Evolutionary conservation across 2,113 vertebrate genomes (phyloP), one percentile per base, ranked within the genome.

Genomic region (Tricholaema leucomelas): DNA sequence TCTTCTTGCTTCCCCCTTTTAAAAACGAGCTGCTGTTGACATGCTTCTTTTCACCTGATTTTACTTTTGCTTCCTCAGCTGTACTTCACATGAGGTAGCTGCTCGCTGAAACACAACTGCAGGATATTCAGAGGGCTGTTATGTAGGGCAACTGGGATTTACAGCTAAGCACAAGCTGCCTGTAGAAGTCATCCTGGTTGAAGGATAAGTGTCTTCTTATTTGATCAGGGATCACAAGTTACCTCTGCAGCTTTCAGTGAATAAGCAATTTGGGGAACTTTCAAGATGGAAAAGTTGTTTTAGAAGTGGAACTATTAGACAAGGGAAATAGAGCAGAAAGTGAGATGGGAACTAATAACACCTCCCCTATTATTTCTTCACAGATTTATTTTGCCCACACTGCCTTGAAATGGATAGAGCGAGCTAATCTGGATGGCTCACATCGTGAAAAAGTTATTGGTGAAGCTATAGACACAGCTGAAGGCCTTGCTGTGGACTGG

Each of bases 401-500:
- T 1, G 97, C 94, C 70, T 93, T 97, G 94, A 98, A 97, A 85
- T 98, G 97, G 83, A 98, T 99, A 91, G 98, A 99, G 95, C 97
- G 98, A 92, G 96, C 98, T 55, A 97, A 98, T 86, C 42, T 98
- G 95, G 97, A 98, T 36, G 98, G 98, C 61, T 98, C 98, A 58
- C 95, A 97, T 30, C 95, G 98, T 83, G 97, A 98, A 66, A 95
- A 97, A 81, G 75, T 99, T 33, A 90, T 98, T 60, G 95, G 94
- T 24, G 97, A 97, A 75, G 97, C 85, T 67, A 54, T 98, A 60
- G 97, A 96, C 64, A 95, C 60, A 21, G 97, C 98, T 5, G 98
- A 98, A 92, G 98, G 98, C 44, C 97, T 99, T 70, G 96, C 98
- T 6, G 86, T 99, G 36, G 99, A 99, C 96, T 99, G 99, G 98